Percentiles rank a stretch among this genome's conserved stretches.
These are phyloP conservation scores for Anarhynchus alexandrinus DNA, from an alignment of 2,113 vertebrate genomes.

Conservation along the genomic window DNA sequence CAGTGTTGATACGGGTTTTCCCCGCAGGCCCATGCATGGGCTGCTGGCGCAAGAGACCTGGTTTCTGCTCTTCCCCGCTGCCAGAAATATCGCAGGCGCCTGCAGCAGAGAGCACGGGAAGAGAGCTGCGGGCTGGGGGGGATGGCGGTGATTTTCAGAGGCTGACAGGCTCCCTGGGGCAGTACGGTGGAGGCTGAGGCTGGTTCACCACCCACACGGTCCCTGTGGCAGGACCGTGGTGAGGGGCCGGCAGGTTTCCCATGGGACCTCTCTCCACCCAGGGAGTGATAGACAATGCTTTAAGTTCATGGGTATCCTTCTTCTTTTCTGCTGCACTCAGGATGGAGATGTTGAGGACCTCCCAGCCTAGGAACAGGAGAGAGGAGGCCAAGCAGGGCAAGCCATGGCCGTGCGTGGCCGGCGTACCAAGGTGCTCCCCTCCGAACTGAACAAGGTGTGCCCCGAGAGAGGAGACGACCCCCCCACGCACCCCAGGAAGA, in stretches of 20 bases:
- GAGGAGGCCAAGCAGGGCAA: background rate
- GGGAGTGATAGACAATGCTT: background rate
- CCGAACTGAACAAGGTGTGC: background rate
- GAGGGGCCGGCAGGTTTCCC: background rate
- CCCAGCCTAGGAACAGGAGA: background rate
- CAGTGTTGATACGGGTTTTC: background rate
- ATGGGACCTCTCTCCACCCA: background rate
- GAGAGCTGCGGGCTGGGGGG: background rate
- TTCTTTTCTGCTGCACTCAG: background rate
- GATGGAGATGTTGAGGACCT: background rate
- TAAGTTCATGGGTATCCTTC: no score
- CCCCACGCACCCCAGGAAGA: background rate
- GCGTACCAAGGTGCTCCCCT: conserved; percentile 5
- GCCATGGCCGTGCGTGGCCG: background rate
- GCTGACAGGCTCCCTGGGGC: background rate
- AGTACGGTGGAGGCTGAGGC: background rate
- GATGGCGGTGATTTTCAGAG: background rate
- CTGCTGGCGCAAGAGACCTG: background rate
- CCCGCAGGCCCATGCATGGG: background rate
- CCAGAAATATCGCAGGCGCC: background rate
- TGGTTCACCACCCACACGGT: accelerated
- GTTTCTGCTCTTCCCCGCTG: background rate
- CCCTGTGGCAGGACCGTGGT: accelerated
- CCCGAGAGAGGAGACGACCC: conserved; percentile 34
- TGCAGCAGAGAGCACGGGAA: background rate